Evolutionary conservation across 2,797 vertebrate genomes (phyloP).

Genomic region (Leuciscus waleckii): DNA sequence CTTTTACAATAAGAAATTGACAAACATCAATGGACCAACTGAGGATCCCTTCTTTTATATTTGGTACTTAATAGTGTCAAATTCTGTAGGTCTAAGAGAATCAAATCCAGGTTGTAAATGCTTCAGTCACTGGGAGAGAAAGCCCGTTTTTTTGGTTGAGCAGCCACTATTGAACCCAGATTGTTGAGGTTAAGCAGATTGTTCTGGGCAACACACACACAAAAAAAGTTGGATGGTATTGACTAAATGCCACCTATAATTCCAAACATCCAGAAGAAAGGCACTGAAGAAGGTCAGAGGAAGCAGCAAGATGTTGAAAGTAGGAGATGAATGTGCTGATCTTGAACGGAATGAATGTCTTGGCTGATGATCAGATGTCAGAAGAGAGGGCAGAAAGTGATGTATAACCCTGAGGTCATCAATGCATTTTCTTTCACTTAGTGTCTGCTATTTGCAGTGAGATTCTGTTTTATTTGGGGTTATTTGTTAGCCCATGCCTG

Average conservation of each 20-base stretch:
- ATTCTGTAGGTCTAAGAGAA: not conserved
- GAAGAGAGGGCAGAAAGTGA: constrained; percentile 17
- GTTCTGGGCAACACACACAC: not conserved
- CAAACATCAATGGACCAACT: not conserved
- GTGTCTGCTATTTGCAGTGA: not conserved
- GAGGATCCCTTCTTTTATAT: not conserved
- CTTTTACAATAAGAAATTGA: not conserved
- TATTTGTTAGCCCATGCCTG: not conserved
- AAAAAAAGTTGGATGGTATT: constrained; percentile 15
- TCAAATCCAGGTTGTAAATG: constrained; percentile 11
- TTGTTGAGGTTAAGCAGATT: constrained; percentile 33
- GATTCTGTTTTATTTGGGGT: not conserved
- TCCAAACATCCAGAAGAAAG: constrained; percentile 31
- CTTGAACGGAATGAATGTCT: constrained; percentile 27
- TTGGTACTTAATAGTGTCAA: not conserved
- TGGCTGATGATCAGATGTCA: constrained; percentile 23
- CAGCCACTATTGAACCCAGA: not conserved
- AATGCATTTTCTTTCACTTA: constrained; percentile 16
- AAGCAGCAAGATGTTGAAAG: constrained; percentile 38
- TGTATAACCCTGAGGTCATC: constrained; percentile 24
- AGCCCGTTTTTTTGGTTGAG: not conserved
- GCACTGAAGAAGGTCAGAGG: constrained; percentile 33
- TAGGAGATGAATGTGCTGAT: constrained; percentile 31
- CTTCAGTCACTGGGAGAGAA: not conserved
- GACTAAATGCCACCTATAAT: constrained; percentile 38